phyloP scores from a whole-genome alignment of 2,888 invertebrate genomes.

The Athalia rosae region DNA sequence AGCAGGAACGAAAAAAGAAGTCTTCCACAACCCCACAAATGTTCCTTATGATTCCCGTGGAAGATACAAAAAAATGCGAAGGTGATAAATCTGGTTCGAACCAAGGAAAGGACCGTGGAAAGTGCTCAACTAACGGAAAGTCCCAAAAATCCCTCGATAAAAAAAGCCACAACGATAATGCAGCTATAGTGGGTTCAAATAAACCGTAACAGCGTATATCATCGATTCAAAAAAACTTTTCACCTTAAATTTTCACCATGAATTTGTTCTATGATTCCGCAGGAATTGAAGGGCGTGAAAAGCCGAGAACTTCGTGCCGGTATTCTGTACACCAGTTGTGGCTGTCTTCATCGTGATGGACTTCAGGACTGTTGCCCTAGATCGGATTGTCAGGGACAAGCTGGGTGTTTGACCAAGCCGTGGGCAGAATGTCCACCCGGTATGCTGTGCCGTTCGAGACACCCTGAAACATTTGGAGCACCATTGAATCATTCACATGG shows the following conservation, averaged over 20 bases:
- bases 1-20: conserved; percentile 33
- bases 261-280: too few relatives aligned
- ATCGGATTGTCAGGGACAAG: conserved; percentile 76
- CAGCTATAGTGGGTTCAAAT: conserved; percentile 18
- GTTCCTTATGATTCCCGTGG: conserved; percentile 58
- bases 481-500: conserved; percentile 14
- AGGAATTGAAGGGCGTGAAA: conserved; percentile 65
- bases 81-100: conserved; percentile 14
- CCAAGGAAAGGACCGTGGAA: neutral
- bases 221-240: neutral
- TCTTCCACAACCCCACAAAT: conserved; percentile 48
- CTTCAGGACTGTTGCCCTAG: conserved; percentile 78
- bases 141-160: conserved; percentile 1
- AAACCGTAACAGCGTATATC: neutral
- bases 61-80: conserved; percentile 42
- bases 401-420: conserved; percentile 75
- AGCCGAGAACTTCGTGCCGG: conserved; percentile 77
- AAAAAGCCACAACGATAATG: conserved; percentile 2
- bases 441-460: conserved; percentile 62
- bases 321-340: conserved; percentile 77
- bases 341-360: conserved; percentile 78
- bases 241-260: too few relatives aligned
- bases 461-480: conserved; percentile 54
- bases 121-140: conserved; percentile 1
- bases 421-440: conserved; percentile 77